Evolutionary conservation across 2,888 invertebrate species (phyloP), one percentile per base, ranked within the genome.

Genomic region (Drosophila hamatofila): DNA sequence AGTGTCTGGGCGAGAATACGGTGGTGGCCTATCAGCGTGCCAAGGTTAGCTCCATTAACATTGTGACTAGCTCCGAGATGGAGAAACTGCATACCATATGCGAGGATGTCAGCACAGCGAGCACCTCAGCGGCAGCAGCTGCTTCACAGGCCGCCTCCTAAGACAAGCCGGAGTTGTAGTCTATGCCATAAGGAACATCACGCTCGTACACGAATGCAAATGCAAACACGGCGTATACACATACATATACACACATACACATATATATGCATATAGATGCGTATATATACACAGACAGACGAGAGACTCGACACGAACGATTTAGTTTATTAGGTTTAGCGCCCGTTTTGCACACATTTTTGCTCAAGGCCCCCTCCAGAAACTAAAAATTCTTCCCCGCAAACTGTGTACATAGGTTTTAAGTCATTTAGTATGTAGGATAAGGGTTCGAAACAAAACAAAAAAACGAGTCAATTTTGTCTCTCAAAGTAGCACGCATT

Each of bases 21-120:
- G 96, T 97, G 56, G 96, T 96, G 63, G 97, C 97, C n/a, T 97
- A 97, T 94, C 97, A 97, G 89, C 95, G 97, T 72, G 97, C 98
- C 83, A 97, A 97, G 93, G 97, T 97, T 14, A 97, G 97, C 41
- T 96, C 97, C 2, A 94, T 98, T 56, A 96, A 96, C 90, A 98
- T 98, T 84, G 94, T 95, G 56, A 93, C 92, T 66, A 91, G 87
- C 78, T 86, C 91, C 41, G 93, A 92, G 72, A 91, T 90, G 87
- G 91, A 92, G 72, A 93, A 92, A 67, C 73, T 93, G 39, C 92
- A 92, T 63, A 93, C 93, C 41, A 93, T 93, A 52, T 93, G 93
- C 69, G 91, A 92, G 75, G 93, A 93, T 66, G 92, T 93, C 18
- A 85, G 90, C 65, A 8, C 54, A 14, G 77, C 85, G 18, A 80